Evolutionary conservation across 2,113 vertebrate genomes (phyloP), one percentile per base, ranked within the genome.

Genomic region (Ctenomys sociabilis): DNA sequence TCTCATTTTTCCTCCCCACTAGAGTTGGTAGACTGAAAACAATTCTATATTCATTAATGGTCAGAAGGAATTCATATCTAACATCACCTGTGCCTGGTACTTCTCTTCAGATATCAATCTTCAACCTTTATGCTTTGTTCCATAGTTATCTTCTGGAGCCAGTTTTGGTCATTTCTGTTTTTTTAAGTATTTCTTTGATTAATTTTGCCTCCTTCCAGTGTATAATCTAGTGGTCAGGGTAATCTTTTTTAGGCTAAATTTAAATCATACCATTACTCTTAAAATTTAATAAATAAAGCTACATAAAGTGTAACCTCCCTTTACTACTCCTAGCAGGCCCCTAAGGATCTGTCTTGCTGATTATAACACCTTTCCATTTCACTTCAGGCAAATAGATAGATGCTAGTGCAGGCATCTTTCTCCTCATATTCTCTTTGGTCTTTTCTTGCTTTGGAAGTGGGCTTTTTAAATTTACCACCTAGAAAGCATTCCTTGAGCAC

Each of bases 121-220:
- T 89, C 94, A 92, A 63, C 72, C 30, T 78, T 83, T 85, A 54
- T 78, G 40, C 93, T 83, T 96, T 92, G 21, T 92, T 85, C 52
- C 75, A 30, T 61, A 45, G 30, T 93, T 87, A 54, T 11, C 54
- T 86, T 80, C 59, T 92, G 80, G 19, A 92, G n/a, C 30, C 61
- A 63, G 1, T 90, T 81, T 93, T 86, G 68, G 64, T 93, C 12
- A 90, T 93, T 95, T 95, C 43, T 95, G 5, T 90, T 64, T 77
- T 64, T 82, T 92, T 37, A 26, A 90, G 78, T 37, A 75, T 19
- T 8, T 57, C 89, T 78, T 92, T 88, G 30, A 93, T 88, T 68
- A 30, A 16, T 86, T 28, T 70, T 75, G 4, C 72, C 28, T 91
- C 45, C 70, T 94, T 94, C n/a, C 14, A 73, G 30, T 73, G 32